Evolutionary conservation across 2,797 vertebrate genomes (phyloP).

Genomic region (Thripadectes ignobilis): DNA sequence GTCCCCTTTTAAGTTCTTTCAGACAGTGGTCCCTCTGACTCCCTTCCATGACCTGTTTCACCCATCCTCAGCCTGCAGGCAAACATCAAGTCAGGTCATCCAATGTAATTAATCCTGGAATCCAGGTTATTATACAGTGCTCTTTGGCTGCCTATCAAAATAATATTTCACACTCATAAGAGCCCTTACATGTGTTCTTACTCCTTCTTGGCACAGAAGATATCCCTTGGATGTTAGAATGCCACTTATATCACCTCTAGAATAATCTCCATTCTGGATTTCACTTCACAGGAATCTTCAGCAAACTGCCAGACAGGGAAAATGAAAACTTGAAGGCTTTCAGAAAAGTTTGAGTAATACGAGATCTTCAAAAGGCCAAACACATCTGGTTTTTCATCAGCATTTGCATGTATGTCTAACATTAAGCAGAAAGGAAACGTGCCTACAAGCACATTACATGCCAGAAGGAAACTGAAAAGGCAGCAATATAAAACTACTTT

Average conservation of each 20-base stretch:
- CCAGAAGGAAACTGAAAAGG: not conserved
- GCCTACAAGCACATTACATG: not conserved
- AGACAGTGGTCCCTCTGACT: not conserved
- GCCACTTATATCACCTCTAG: not conserved
- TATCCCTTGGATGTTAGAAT: not conserved
- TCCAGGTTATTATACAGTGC: not conserved
- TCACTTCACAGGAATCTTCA: not conserved
- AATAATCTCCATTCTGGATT: not conserved
- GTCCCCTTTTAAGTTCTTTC: not conserved
- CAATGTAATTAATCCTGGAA: not conserved
- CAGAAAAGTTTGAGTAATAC: not conserved
- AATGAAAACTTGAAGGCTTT: not conserved
- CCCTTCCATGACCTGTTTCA: not conserved
- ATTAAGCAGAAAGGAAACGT: not conserved
- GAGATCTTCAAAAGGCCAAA: not conserved
- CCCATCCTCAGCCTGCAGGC: not conserved
- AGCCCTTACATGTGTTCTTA: not conserved
- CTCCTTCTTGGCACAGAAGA: not conserved
- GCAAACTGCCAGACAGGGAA: not conserved
- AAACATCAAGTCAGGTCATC: not conserved
- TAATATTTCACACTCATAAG: not conserved
- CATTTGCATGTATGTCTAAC: not conserved
- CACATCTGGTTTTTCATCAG: not conserved
- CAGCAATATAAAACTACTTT: not conserved
- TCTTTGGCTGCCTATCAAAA: not conserved